phyloP scores from a whole-genome alignment of 2,888 invertebrate genomes.

The Vannuccia rotundouncinata region DNA sequence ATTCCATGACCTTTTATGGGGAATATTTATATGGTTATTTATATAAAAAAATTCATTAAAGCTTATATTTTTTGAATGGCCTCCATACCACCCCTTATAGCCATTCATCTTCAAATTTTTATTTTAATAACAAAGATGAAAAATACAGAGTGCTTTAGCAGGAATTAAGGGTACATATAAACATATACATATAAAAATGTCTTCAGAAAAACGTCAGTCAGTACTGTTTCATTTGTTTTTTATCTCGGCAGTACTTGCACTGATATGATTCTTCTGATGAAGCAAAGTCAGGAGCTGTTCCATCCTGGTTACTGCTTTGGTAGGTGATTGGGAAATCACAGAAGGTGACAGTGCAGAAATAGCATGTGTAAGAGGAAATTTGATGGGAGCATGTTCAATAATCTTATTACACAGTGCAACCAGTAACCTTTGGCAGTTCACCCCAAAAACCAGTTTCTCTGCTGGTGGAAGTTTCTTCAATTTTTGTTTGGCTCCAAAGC shows the following conservation, averaged over 20 bases:
- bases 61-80: not conserved
- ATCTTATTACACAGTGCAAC: not conserved
- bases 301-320: not conserved
- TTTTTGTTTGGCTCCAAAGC: not conserved
- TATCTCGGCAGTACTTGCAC: not conserved
- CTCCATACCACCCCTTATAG: not conserved
- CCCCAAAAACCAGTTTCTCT: not conserved
- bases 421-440: not conserved
- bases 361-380: conserved; percentile 10
- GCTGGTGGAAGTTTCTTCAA: not conserved
- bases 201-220: not conserved
- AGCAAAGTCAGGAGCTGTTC: not conserved
- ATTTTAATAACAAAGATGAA: not conserved
- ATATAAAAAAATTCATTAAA: not conserved
- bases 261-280: not conserved
- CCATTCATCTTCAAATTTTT: not conserved
- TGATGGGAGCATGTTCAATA: conserved; percentile 17
- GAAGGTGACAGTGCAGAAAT: not conserved
- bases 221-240: not conserved
- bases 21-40: not conserved
- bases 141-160: not conserved
- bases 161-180: not conserved
- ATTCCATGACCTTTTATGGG: not conserved
- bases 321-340: not conserved
- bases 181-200: not conserved